Base-by-base conservation (phyloP, 2,888 invertebrate genomes). In the Cerceris rybyensis region DNA sequence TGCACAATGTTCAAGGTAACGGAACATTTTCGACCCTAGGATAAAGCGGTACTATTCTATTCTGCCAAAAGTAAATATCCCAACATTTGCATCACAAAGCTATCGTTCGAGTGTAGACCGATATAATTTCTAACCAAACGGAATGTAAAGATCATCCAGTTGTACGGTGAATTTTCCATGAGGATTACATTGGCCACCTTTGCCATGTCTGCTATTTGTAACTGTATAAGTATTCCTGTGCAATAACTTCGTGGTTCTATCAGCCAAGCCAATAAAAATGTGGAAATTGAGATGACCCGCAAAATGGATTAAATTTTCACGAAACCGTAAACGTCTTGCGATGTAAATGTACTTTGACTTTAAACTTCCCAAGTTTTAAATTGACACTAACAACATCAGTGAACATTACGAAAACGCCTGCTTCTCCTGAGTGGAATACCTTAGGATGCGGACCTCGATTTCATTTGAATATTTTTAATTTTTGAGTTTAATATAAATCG, bases 341-440 rank as follows among this genome's bases (percentile, higher is more conserved):
- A 65, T 60, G 43, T 54, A 54, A 70, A 73, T 42, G 28, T 41
- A 16, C 14, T 39, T 43, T 42, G 6, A 59, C 55, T 58, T 67
- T 46, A 52, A 70, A 63, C n/a, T 17, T 17, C 46, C 8, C 57
- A 66, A 65, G 70, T 63, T 81, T 81, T 46, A 64, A 71, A 77
- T 81, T 74, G 28, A 57, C 61, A 49, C 55, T 39, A 67, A 75
- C 67, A 57, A 54, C 8, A 46, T 70, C 64, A 49, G 16, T 14
- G 66, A 41, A 67, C 66, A 52, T 72, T 61, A 71, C 13, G 28
- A 28, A 28, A 58, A 49, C n/a, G 13, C 28, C 14, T 14, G 54
- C 50, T 17, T 65, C 46, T 67, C 69, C 71, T 50, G 67, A 60
- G 49, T 39, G 11, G 1, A 1, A 9, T 13, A 11, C 9, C 8